Evolutionary conservation across 2,797 vertebrate genomes (phyloP), one percentile per base, ranked within the genome.

Genomic region (Lepilemur ruficaudatus): DNA sequence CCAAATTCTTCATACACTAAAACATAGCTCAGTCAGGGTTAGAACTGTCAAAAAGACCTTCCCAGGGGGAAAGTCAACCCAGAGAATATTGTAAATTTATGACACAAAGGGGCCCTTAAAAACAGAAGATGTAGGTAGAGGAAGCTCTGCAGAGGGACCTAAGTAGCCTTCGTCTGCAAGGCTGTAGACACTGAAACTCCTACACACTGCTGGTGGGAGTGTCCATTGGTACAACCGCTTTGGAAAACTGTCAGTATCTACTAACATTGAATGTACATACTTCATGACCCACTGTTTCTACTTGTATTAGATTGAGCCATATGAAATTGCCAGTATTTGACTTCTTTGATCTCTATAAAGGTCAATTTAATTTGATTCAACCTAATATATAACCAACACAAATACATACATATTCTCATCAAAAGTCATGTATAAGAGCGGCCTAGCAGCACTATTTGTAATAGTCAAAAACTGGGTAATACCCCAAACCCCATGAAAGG

Each of bases 271-370:
- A 46, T 63, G 43, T 15, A 7, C n/a, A 17, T n/a, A 15, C 14
- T 67, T 81, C 30, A 25, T 35, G 78, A 70, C 12, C 15, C 55
- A 72, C 43, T 2, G 50, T 91, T 84, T 90, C 46, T 76, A 13
- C 38, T 61, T 12, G 15, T 50, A 57, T 89, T 84, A 59, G 48
- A 65, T 32, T 52, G 48, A 87, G 28, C 70, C 59, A 35, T 41
- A 20, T 59, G 72, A 81, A 96, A 57, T 17, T 61, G 35, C 28
- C 41, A 81, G 41, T 46, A 69, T 85, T 50, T 90, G 55, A 84
- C 55, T 78, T 93, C 94, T 95, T 73, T 91, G 48, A 73, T 80
- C 20, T 69, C 85, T 50, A 57, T 43, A 95, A 72, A 35, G 43
- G 52, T 32, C 72, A 43, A 46, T 50, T 86, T 92, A 84, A 88